Conservation (phyloP, 2,888 invertebrate species). For the Eupithecia subumbrata region DNA sequence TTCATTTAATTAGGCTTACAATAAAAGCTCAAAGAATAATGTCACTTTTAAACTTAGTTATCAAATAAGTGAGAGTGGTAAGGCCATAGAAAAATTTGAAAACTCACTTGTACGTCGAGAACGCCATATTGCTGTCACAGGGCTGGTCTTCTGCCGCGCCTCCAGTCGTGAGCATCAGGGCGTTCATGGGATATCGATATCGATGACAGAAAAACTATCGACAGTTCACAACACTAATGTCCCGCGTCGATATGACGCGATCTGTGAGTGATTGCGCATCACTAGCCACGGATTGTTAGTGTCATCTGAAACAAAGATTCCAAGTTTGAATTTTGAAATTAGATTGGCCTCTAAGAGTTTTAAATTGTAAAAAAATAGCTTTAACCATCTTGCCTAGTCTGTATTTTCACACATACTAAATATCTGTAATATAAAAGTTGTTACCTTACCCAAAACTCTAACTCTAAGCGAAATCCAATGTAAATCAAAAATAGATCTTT, state of each 20-base stretch:
- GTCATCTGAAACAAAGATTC: constrained; percentile 59
- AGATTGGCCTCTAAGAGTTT: too few species aligned
- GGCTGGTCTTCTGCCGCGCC: constrained; percentile 76
- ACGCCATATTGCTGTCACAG: constrained; percentile 79
- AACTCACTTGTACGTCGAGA: constrained; percentile 79
- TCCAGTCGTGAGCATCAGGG: constrained; percentile 79
- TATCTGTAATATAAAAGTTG: background rate
- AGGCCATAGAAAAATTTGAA: background rate
- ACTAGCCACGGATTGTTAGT: constrained; percentile 56
- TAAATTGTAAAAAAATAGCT: too few species aligned
- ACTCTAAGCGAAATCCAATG: background rate
- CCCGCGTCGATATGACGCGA: constrained; percentile 67
- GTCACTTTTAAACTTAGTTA: background rate
- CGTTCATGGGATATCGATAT: constrained; percentile 66
- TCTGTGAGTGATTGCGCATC: constrained; percentile 66
- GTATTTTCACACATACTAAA: background rate
- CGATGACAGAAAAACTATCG: constrained; percentile 47
- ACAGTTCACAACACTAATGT: constrained; percentile 65
- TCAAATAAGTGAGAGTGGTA: background rate
- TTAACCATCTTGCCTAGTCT: background rate
- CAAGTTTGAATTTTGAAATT: constrained; percentile 29
- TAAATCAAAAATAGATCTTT: background rate
- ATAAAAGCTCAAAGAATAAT: background rate
- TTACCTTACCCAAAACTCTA: background rate
- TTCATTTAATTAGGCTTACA: background rate